A percentile compares a stretch with the other conserved stretches of the same genome.
Evolutionary conservation across 2,113 vertebrate species (phyloP).

Genomic region (Melanostigma gelatinosum): DNA sequence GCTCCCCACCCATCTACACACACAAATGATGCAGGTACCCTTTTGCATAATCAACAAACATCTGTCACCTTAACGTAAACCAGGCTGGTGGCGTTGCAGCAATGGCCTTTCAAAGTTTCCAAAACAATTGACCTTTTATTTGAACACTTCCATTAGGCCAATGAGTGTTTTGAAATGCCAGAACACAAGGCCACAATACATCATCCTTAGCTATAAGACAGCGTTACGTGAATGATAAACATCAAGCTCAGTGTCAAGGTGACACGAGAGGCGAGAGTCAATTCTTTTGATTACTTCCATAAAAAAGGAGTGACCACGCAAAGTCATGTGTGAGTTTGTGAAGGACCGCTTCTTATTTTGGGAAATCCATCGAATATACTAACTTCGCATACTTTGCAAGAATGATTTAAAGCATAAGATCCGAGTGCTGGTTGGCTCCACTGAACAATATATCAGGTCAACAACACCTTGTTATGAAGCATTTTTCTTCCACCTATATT

Average conservation of each 20-base stretch:
- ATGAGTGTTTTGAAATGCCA: slow-evolving; percentile 61
- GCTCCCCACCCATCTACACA: neutral
- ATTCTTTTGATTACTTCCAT: slow-evolving; percentile 14
- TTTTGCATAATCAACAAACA: slow-evolving; percentile 46
- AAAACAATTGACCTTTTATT: slow-evolving; percentile 56
- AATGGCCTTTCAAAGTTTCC: slow-evolving; percentile 35
- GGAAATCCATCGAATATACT: neutral
- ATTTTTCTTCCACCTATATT: neutral
- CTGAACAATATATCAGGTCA: neutral
- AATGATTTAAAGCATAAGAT: neutral
- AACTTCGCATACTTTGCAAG: neutral
- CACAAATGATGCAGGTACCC: slow-evolving; percentile 21
- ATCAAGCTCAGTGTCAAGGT: slow-evolving; percentile 42
- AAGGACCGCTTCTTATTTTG: neutral
- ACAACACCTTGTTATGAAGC: neutral
- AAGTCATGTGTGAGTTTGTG: slow-evolving; percentile 7
- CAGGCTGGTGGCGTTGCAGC: slow-evolving; percentile 1
- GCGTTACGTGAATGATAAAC: slow-evolving; percentile 19
- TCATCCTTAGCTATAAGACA: slow-evolving; percentile 31
- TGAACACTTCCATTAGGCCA: slow-evolving; percentile 39
- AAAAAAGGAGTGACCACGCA: neutral
- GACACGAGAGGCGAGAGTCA: slow-evolving; percentile 10
- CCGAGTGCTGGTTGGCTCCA: neutral
- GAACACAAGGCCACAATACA: slow-evolving; percentile 35
- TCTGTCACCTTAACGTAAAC: slow-evolving; percentile 35